Conservation (phyloP, 2,113 vertebrate genomes). For the Trichechus manatus region DNA sequence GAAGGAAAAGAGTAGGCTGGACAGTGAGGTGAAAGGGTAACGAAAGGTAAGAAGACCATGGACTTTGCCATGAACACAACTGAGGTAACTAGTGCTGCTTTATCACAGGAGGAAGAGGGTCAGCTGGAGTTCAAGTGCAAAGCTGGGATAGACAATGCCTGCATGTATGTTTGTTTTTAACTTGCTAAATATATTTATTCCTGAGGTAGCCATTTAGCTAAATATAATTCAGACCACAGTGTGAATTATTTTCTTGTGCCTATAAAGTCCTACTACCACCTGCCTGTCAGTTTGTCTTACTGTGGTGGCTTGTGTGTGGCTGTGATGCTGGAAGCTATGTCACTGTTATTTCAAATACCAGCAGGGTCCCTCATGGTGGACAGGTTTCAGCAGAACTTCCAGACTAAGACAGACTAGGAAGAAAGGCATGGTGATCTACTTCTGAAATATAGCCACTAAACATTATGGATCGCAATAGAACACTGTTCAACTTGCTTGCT, state of each 20-base stretch:
- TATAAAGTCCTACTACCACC: background rate
- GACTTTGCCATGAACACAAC: background rate
- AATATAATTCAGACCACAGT: background rate
- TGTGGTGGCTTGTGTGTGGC: background rate
- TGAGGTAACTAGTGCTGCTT: background rate
- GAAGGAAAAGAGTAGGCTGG: background rate
- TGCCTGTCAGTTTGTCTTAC: background rate
- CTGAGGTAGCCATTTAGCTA: background rate
- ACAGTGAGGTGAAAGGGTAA: background rate
- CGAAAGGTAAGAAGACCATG: background rate
- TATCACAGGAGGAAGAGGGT: background rate
- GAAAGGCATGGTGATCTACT: background rate
- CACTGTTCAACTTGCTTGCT: background rate
- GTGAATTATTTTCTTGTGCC: background rate
- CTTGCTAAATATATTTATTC: background rate
- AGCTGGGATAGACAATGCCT: background rate
- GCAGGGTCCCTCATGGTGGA: background rate
- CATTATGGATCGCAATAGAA: background rate
- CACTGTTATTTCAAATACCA: background rate
- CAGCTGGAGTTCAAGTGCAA: background rate
- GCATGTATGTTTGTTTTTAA: background rate
- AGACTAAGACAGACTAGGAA: background rate
- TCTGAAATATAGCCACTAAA: background rate
- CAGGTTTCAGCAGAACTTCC: background rate
- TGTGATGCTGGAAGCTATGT: background rate